Percentiles rank a stretch among this genome's conserved stretches.
Conservation (phyloP, 1,140 invertebrate genomes). For the Calliphora vicina region DNA sequence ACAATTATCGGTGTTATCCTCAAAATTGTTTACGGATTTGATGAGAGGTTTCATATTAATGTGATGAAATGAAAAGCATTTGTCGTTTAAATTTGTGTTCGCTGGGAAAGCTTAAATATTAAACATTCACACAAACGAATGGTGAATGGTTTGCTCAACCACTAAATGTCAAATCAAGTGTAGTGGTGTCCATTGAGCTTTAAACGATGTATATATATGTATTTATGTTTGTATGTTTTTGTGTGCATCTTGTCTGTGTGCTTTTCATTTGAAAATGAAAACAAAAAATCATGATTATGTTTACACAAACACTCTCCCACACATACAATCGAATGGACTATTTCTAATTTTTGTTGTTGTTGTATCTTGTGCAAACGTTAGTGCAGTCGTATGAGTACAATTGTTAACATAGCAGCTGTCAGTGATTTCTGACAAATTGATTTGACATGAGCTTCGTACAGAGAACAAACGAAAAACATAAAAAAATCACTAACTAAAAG, state of each 20-base stretch:
- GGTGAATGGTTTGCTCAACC: not conserved
- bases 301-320: not conserved
- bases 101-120: too few relatives aligned
- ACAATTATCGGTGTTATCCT: too few relatives aligned
- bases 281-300: not conserved
- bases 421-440: slow-evolving; percentile 42
- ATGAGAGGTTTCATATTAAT: too few relatives aligned
- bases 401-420: slow-evolving; percentile 36
- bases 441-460: slow-evolving; percentile 36
- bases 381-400: not conserved
- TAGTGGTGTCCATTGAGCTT: not conserved
- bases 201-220: not conserved
- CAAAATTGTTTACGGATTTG: too few relatives aligned
- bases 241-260: too few relatives aligned
- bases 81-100: too few relatives aligned
- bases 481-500: not conserved
- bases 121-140: not conserved
- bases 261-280: not conserved
- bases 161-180: not conserved
- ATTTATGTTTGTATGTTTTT: not conserved
- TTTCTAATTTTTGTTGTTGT: not conserved
- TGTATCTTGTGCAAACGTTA: not conserved
- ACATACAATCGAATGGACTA: not conserved
- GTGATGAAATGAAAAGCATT: too few relatives aligned
- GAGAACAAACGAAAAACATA: not conserved